Conservation (phyloP, 2,113 vertebrate species). For the Dromiciops gliroides region DNA sequence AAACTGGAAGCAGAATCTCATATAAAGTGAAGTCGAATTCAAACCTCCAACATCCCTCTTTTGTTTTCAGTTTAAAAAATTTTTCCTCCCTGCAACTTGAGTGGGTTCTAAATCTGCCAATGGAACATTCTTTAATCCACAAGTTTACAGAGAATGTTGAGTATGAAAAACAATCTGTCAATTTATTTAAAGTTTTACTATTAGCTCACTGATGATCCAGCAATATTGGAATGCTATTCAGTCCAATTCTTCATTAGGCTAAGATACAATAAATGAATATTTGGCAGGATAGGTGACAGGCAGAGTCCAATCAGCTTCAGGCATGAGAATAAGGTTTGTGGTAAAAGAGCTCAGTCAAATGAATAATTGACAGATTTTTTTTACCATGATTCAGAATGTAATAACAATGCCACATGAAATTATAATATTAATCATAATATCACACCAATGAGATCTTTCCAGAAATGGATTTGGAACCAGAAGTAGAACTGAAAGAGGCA, state of each 20-base stretch:
- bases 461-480: not conserved
- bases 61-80: not conserved
- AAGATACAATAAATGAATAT: slow-evolving; percentile 2
- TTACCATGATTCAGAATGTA: not conserved
- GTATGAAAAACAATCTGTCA: not conserved
- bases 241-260: not conserved
- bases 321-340: not conserved
- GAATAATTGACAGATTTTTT: slow-evolving; percentile 4
- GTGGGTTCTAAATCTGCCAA: not conserved
- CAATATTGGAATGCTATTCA: slow-evolving; percentile 18
- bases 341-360: slow-evolving; percentile 15
- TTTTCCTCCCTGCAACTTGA: not conserved
- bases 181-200: slow-evolving; percentile 48
- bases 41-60: not conserved
- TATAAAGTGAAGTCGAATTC: not conserved
- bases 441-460: slow-evolving; percentile 17
- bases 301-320: not conserved
- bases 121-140: not conserved
- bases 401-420: not conserved
- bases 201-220: not conserved
- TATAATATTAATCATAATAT: slow-evolving; percentile 27
- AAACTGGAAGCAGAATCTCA: not conserved
- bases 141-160: not conserved
- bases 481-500: not conserved
- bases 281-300: not conserved